Evolutionary conservation across 2,113 vertebrate genomes (phyloP).

Genomic region (Anoplopoma fimbria): DNA sequence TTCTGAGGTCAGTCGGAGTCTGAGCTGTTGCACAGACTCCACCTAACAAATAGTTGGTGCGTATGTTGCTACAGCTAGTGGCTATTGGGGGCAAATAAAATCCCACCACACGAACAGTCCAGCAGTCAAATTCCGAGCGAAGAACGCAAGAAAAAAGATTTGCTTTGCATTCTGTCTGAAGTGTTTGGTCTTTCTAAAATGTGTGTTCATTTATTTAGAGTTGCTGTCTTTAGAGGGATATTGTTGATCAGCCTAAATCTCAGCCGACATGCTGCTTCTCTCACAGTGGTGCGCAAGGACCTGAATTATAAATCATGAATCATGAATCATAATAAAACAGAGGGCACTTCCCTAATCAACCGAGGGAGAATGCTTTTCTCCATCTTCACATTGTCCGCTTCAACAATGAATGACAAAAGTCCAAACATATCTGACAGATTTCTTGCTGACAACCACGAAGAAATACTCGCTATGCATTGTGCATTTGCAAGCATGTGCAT

Average conservation of each 20-base stretch:
- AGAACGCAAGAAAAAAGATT: too few relatives aligned
- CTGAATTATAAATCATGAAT: background rate
- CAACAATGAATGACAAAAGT: conserved; percentile 40
- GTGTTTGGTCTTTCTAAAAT: too few relatives aligned
- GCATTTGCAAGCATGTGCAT: conserved; percentile 11
- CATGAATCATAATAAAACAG: too few relatives aligned
- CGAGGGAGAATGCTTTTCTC: background rate
- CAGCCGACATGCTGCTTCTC: background rate
- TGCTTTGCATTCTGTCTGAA: too few relatives aligned
- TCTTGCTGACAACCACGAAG: conserved; percentile 40
- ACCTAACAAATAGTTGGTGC: too few relatives aligned
- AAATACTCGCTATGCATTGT: conserved; percentile 17
- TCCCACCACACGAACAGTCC: too few relatives aligned
- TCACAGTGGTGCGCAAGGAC: background rate
- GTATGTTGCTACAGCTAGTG: too few relatives aligned
- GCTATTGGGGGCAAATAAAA: too few relatives aligned
- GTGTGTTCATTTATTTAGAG: too few relatives aligned
- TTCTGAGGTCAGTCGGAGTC: background rate
- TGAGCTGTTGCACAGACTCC: too few relatives aligned
- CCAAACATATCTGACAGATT: conserved; percentile 30
- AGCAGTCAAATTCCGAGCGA: too few relatives aligned
- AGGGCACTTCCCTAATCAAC: background rate
- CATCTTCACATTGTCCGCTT: conserved; percentile 41
- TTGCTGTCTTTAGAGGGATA: background rate
- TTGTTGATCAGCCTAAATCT: background rate